phyloP scores from a whole-genome alignment of 2,113 vertebrate species.

The Podilymbus podiceps region DNA sequence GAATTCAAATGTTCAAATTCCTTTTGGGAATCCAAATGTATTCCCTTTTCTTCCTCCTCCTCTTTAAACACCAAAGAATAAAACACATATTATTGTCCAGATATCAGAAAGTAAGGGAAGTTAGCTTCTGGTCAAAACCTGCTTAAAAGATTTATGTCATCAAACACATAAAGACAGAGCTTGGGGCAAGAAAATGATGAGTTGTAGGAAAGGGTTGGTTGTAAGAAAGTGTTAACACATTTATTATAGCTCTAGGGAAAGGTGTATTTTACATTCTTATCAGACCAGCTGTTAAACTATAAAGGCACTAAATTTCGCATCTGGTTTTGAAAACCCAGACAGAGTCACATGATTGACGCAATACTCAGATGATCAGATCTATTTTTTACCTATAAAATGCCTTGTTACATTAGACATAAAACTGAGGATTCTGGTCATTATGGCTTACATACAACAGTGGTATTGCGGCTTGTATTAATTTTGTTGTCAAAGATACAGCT shows the following conservation, averaged over 20 bases:
- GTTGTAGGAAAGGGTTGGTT: slow-evolving; percentile 55
- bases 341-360: slow-evolving; percentile 24
- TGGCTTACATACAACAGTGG: slow-evolving; percentile 24
- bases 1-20: too few species aligned
- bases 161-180: slow-evolving; percentile 58
- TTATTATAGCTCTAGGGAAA: slow-evolving; percentile 72
- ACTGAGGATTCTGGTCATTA: slow-evolving; percentile 61
- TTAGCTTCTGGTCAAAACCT: slow-evolving; percentile 62
- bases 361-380: slow-evolving; percentile 22
- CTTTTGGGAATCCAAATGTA: too few species aligned
- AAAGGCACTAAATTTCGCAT: slow-evolving; percentile 24
- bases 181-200: slow-evolving; percentile 65
- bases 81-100: not conserved
- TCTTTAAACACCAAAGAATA: not conserved
- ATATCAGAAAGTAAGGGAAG: slow-evolving; percentile 28
- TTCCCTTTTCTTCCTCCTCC: not conserved
- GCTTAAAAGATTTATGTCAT: slow-evolving; percentile 74
- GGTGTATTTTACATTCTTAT: slow-evolving; percentile 67
- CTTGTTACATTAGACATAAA: slow-evolving; percentile 62
- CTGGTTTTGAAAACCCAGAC: slow-evolving; percentile 27
- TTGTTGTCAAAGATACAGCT: slow-evolving; percentile 85
- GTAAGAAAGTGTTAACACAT: slow-evolving; percentile 68
- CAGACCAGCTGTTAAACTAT: slow-evolving; percentile 65
- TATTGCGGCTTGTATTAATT: slow-evolving; percentile 74
- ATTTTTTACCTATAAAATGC: slow-evolving; percentile 5